Evolutionary conservation across 2,888 invertebrate genomes (phyloP), one percentile per base, ranked within the genome.

Genomic region (Melipona bicolor): DNA sequence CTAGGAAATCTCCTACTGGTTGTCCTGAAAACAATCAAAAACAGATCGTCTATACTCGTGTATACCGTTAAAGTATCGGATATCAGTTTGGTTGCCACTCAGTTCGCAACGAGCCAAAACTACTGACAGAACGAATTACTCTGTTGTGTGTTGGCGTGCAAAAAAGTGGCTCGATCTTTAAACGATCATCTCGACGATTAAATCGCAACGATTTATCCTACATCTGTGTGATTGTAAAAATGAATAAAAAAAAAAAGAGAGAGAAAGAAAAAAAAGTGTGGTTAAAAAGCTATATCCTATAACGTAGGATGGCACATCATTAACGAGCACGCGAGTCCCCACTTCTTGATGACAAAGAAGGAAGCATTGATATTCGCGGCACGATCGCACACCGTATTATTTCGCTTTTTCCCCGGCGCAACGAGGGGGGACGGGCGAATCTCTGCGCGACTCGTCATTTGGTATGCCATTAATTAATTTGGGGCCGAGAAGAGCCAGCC

Each of bases 401-500:
- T 76, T 79, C 32, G 70, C 73, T 73, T 81, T 69, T 75, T 43
- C 9, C 71, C 50, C 67, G 43, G 54, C 5, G 77, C 27, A 49
- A 54, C 67, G 71, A 64, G 65, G 54, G 15, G 0, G 24, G 43
- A 24, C 59, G 19, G 49, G 52, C 32, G 43, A 27, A 15, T 27
- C 52, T 52, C 32, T 27, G 36, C 13, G 65, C 52, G 74, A 67
- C 77, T 62, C 76, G 86, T 79, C 86, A 86, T 85, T 86, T 86
- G 82, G 79, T 85, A 85, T 86, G 82, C 86, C 82, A 85, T 86
- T 86, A 86, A 86, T 86, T 86, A 86, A 86, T 86, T 85, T 82
- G 71, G 73, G 62, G 52, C 65, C 76, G 67, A 71, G 74, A 59
- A 85, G 86, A 79, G 76, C 59, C 65, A 76, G 81, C 61, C 73